Evolutionary conservation across 2,113 vertebrate species (phyloP), one percentile per base, ranked within the genome.

Genomic region (Varanus komodoensis): DNA sequence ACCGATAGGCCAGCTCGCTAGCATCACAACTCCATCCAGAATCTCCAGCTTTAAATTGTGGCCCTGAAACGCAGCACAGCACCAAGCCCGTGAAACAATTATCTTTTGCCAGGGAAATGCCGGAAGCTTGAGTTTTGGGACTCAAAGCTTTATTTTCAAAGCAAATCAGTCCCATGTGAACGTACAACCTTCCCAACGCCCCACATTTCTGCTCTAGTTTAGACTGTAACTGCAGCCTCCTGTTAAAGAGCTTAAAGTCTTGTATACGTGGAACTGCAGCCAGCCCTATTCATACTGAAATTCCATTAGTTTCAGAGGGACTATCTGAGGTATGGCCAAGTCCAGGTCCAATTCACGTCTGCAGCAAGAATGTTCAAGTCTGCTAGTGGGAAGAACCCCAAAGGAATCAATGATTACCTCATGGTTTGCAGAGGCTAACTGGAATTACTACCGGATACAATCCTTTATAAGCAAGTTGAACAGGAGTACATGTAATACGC

Each of bases 1-100:
- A 27, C 25, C 64, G 12, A 0, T 61, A 32, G 3, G 64, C 12
- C 83, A 54, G 57, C 0, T 85, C 11, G 21, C 2, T 2, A 0
- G 0, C 23, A 52, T 85, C 89, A 77, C 50, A 48, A 27, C 25
- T 84, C 48, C 61, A 3, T 29, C 54, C 67, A 2, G 4, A 91
- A 78, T 73, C 74, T 77, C 69, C 9, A 11, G 25, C 50, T 68
- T 93, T 82, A 64, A 81, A 75, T 17, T 19, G 73, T 86, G 87
- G 17, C 57, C 90, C 8, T 67, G 21, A 69, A 21, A 1, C 82
- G 85, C 0, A 0, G 27, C 3, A 29, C 3, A n/a, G 71, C 86
- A 61, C 52, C 32, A 0, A 0, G 73, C 15, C 8, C 25, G 54
- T 71, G 32, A 11, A 80, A 29, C 1, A 25, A 0, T 8, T 64